Evolutionary conservation across 2,797 vertebrate genomes (phyloP).

Genomic region (Poeciliopsis presidionis): DNA sequence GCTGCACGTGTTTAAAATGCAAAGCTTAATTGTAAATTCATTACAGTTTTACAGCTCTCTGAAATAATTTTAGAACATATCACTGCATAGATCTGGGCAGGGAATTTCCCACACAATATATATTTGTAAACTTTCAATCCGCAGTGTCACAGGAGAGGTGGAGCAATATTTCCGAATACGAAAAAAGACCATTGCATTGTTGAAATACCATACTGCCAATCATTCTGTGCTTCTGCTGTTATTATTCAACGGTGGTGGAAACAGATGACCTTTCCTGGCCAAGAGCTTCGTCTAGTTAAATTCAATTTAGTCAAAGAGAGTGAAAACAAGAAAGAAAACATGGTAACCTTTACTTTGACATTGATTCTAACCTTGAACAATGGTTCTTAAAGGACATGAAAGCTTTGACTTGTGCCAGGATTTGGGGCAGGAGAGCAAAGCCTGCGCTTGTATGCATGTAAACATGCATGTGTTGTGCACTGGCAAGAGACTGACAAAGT

Average conservation of each 20-base stretch:
- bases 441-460: conserved; percentile 12
- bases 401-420: conserved; percentile 42
- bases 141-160: conserved; percentile 33
- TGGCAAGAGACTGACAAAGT: not conserved
- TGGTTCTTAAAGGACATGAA: conserved; percentile 56
- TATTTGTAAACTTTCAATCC: conserved; percentile 10
- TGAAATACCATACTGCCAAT: conserved; percentile 56
- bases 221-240: conserved; percentile 58
- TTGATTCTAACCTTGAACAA: conserved; percentile 77
- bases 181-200: conserved; percentile 41
- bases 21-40: not conserved
- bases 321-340: conserved; percentile 57
- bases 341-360: conserved; percentile 71
- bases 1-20: conserved; percentile 18
- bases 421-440: conserved; percentile 38
- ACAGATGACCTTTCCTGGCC: conserved; percentile 75
- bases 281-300: conserved; percentile 74
- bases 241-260: conserved; percentile 69
- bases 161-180: conserved; percentile 5
- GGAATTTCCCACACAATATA: not conserved
- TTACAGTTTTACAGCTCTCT: not conserved
- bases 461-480: conserved; percentile 2
- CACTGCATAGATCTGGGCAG: not conserved
- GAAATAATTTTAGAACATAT: not conserved
- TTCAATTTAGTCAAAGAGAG: conserved; percentile 72